Conservation (phyloP, 2,888 invertebrate species). For the Orthosia cruda region DNA sequence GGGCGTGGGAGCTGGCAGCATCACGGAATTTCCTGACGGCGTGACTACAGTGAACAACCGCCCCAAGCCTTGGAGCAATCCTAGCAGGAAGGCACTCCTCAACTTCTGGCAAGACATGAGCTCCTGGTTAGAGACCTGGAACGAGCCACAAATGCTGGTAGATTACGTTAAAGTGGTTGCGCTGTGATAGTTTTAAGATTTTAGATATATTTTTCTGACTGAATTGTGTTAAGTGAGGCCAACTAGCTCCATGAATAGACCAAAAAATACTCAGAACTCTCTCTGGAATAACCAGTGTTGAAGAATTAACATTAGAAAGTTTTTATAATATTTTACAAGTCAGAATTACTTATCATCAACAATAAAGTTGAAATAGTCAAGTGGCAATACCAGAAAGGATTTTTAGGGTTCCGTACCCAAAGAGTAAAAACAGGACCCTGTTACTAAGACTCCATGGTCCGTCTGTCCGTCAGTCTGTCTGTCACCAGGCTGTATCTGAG, state of each 20-base stretch:
- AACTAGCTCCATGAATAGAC: neutral
- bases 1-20: constrained; percentile 94
- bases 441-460: too few relatives aligned
- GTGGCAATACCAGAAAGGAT: too few relatives aligned
- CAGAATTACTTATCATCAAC: neutral
- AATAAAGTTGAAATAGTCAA: too few relatives aligned
- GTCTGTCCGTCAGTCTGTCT: too few relatives aligned
- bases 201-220: constrained; percentile 12
- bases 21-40: constrained; percentile 93
- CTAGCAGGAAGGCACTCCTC: constrained; percentile 90
- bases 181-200: constrained; percentile 69
- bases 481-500: too few relatives aligned
- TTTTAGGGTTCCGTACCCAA: too few relatives aligned
- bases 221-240: constrained; percentile 15
- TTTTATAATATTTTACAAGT: too few relatives aligned
- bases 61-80: constrained; percentile 94
- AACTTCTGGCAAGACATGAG: constrained; percentile 92
- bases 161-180: constrained; percentile 93
- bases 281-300: neutral
- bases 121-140: constrained; percentile 93
- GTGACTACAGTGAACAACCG: constrained; percentile 77
- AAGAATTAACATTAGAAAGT: neutral
- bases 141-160: constrained; percentile 88
- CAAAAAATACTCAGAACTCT: constrained; percentile 1
- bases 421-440: too few relatives aligned